Base-by-base conservation (phyloP, 2,888 invertebrate species). In the Pristionchus mayeri region DNA sequence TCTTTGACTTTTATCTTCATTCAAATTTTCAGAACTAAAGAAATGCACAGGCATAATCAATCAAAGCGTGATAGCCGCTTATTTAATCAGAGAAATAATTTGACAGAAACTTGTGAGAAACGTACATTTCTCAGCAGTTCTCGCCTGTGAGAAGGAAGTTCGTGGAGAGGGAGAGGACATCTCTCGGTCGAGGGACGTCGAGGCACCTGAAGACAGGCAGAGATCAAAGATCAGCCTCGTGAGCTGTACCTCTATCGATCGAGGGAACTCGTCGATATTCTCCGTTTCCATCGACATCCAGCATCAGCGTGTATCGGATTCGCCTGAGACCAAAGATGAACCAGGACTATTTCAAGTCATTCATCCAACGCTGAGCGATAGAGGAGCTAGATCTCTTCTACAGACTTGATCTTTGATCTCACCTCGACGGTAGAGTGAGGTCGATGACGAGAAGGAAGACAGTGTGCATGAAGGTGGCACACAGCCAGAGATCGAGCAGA, bases 401-500 rank as follows among this genome's bases (percentile, higher is more conserved):
- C n/a, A n/a, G n/a, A n/a, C n/a, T n/a, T n/a, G n/a, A 67, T 16
- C 54, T n/a, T 16, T 18, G 4, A 54, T 18, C 13, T 24, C 63
- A 84, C 84, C 85, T 83, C 3, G 85, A 84, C 27, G 85, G 84
- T n/a, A 85, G 80, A 37, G 82, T 84, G 24, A 85, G 75, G 30
- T 84, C 85, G 71, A 84, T 80, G 11, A 90, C 79, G 1, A 90
- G 88, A 2, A 90, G 86, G 50, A 88, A 87, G 1, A 88, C 88
- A 16, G 88, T 85, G 79, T 92, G 91, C 34, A 92, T 85, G 78
- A 92, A 90, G 63, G 89, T 90, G 44, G 88, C 88, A 67, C 89
- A 88, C 44, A 92, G 85, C 92, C 92, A 92, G 30, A 92, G 87
- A 86, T 92, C 91, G 85, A 90, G 87, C 67, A 92, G 85, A 24